phyloP scores from a whole-genome alignment of 2,113 vertebrate genomes.

The Vireo altiloquus region DNA sequence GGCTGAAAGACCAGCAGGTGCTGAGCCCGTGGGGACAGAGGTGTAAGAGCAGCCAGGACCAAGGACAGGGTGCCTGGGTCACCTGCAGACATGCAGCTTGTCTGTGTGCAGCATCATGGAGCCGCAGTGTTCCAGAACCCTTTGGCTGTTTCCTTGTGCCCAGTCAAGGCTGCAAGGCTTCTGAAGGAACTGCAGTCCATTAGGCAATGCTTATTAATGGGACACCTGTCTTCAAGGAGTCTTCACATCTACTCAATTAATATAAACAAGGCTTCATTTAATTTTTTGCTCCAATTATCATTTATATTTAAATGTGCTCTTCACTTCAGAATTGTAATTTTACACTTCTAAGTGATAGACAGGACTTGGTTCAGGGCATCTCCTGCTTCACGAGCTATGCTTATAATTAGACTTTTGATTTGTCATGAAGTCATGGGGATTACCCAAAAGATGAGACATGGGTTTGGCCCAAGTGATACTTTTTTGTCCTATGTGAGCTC shows the following conservation, averaged over 20 bases:
- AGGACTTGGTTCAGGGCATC: background rate
- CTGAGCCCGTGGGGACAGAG: background rate
- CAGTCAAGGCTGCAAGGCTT: rapidly evolving
- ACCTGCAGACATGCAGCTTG: background rate
- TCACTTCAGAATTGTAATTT: background rate
- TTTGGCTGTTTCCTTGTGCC: background rate
- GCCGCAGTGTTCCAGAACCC: rapidly evolving
- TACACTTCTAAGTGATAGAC: background rate
- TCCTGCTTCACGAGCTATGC: background rate
- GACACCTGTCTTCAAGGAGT: background rate
- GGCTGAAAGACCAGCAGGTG: background rate
- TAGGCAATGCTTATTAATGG: background rate
- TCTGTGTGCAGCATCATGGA: background rate
- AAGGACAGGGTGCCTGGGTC: background rate
- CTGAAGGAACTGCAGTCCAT: background rate
- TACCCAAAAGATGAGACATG: background rate
- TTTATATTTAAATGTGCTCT: background rate
- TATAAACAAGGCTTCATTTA: background rate
- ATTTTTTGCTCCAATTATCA: background rate
- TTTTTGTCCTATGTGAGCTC: background rate
- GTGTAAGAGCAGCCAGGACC: background rate
- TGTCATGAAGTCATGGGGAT: background rate
- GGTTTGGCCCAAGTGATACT: background rate
- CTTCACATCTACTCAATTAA: background rate
- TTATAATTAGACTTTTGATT: background rate